Percentiles rank a stretch among this genome's conserved stretches.
These are phyloP conservation scores for Amphibalanus amphitrite DNA, from an alignment of 1,140 invertebrate species.

Conservation along the genomic window DNA sequence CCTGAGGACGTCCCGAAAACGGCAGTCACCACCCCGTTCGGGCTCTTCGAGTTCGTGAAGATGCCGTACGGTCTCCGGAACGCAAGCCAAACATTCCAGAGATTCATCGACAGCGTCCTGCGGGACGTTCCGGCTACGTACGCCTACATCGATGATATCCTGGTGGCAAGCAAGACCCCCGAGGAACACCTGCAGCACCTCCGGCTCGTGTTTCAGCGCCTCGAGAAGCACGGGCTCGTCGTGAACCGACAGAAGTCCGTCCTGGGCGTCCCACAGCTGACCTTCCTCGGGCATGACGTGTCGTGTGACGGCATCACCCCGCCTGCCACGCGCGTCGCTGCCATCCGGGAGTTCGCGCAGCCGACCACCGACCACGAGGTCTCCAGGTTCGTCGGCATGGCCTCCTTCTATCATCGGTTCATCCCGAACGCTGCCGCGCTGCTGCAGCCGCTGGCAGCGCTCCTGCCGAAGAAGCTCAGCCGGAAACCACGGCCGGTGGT, in stretches of 20 bases:
- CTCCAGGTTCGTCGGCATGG: slow-evolving; percentile 24
- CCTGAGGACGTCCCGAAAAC: slow-evolving; percentile 19
- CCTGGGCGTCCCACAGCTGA: slow-evolving; percentile 6
- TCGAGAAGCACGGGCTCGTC: slow-evolving; percentile 21
- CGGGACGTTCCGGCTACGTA: slow-evolving; percentile 16
- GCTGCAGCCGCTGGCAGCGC: too few species aligned
- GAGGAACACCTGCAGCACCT: slow-evolving; percentile 21
- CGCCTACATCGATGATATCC: slow-evolving; percentile 35
- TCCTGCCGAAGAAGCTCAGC: too few species aligned
- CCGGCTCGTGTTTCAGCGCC: slow-evolving; percentile 17
- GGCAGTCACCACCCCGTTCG: slow-evolving; percentile 22
- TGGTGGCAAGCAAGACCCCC: slow-evolving; percentile 24
- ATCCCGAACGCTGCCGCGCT: too few species aligned
- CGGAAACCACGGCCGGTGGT: background rate
- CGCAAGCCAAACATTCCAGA: slow-evolving; percentile 30
- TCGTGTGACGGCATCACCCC: background rate
- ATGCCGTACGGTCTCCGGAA: slow-evolving; percentile 30
- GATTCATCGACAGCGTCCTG: slow-evolving; percentile 30
- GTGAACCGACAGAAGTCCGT: slow-evolving; percentile 19
- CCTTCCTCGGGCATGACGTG: too few species aligned
- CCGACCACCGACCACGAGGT: slow-evolving; percentile 21
- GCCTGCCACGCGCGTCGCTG: slow-evolving; percentile 11
- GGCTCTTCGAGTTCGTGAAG: slow-evolving; percentile 23
- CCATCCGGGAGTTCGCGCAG: slow-evolving; percentile 22
- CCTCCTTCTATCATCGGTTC: too few species aligned